A percentile compares a stretch with the other conserved stretches of the same genome.
Evolutionary conservation across 2,797 vertebrate species (phyloP).

Genomic region (Dallia pectoralis): DNA sequence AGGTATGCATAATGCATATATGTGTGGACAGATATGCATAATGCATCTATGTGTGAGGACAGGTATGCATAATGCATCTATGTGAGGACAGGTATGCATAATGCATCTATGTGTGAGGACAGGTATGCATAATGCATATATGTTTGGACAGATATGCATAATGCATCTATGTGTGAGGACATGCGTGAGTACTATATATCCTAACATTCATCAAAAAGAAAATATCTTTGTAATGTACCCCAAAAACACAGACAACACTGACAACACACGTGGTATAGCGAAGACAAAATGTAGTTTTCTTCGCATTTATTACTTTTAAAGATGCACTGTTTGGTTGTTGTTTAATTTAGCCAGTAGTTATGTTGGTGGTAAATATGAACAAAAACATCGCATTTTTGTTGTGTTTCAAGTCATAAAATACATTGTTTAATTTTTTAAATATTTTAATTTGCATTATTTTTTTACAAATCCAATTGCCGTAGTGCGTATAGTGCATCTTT

Average conservation of each 20-base stretch:
- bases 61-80: no score
- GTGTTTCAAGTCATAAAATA: no score
- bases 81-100: slow-evolving; percentile 41
- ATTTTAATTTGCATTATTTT: no score
- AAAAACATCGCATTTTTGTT: no score
- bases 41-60: slow-evolving; percentile 59
- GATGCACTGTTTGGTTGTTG: no score
- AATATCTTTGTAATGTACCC: slow-evolving; percentile 19
- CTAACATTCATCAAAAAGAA: slow-evolving; percentile 59
- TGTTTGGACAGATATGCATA: no score
- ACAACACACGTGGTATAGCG: slow-evolving; percentile 47
- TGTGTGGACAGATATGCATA: slow-evolving; percentile 72
- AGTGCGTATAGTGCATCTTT: no score
- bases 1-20: slow-evolving; percentile 70
- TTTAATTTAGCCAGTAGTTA: no score
- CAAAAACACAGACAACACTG: slow-evolving; percentile 59
- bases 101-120: slow-evolving; percentile 63
- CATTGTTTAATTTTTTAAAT: no score
- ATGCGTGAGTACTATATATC: slow-evolving; percentile 64
- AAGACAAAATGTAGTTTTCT: not conserved
- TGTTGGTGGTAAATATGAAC: no score
- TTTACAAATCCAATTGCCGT: no score
- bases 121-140: no score
- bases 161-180: slow-evolving; percentile 59
- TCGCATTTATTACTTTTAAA: slow-evolving; percentile 35